Conservation (phyloP, 2,797 vertebrate species). For the Scomberomorus guttatus region DNA sequence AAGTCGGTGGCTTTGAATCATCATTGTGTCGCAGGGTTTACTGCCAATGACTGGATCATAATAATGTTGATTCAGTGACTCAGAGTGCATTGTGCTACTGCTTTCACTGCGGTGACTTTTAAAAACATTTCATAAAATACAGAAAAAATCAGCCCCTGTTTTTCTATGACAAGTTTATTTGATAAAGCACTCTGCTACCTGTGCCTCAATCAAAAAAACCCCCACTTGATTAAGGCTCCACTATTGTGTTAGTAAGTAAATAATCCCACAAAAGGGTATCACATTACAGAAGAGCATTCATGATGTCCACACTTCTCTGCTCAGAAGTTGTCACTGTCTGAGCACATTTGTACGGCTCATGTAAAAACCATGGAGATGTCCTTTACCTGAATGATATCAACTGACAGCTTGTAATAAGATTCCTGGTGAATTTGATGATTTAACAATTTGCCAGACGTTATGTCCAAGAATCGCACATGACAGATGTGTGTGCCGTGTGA, state of each 20-base stretch:
- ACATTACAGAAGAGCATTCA: not conserved
- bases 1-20: slow-evolving; percentile 30
- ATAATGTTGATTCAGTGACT: slow-evolving; percentile 27
- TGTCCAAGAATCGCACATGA: slow-evolving; percentile 34
- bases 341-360: not conserved
- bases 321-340: not conserved
- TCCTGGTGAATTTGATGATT: slow-evolving; percentile 15
- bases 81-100: slow-evolving; percentile 23
- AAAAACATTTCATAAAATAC: slow-evolving; percentile 5
- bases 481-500: slow-evolving; percentile 26
- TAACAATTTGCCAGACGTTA: slow-evolving; percentile 34
- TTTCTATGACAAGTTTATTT: slow-evolving; percentile 10
- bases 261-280: not conserved
- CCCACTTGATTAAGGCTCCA: not conserved
- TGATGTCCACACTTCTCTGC: not conserved
- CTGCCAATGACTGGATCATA: slow-evolving; percentile 3
- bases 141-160: slow-evolving; percentile 2
- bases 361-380: not conserved
- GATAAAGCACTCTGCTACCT: slow-evolving; percentile 24
- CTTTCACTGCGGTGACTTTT: slow-evolving; percentile 18
- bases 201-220: slow-evolving; percentile 2
- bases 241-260: too few relatives aligned
- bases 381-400: not conserved
- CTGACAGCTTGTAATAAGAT: slow-evolving; percentile 17
- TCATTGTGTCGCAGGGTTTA: slow-evolving; percentile 3